Conservation (phyloP, 2,797 vertebrate genomes). For the Hyperoplus immaculatus region DNA sequence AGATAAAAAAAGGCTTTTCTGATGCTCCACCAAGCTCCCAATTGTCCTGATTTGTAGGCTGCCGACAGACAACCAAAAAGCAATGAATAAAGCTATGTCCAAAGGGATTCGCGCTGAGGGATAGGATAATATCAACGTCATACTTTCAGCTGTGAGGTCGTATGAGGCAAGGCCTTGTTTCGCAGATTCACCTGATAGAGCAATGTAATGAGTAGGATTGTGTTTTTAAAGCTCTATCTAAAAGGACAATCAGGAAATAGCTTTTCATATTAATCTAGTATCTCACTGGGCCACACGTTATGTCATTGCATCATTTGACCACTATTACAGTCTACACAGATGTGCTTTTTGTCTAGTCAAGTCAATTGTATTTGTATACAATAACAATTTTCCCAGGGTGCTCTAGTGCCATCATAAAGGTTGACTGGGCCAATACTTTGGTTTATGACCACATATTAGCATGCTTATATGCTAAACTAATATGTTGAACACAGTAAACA, state of each 20-base stretch:
- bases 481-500: not conserved
- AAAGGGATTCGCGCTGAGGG: conserved; percentile 35
- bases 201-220: conserved; percentile 16
- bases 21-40: not conserved
- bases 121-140: conserved; percentile 23
- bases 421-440: not conserved
- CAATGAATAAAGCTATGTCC: conserved; percentile 18
- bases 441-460: not conserved
- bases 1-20: not conserved
- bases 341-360: no score
- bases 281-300: conserved; percentile 5
- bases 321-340: not conserved
- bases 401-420: not conserved
- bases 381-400: no score
- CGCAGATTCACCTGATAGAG: conserved; percentile 39
- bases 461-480: no score
- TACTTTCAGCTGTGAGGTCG: conserved; percentile 30
- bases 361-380: no score
- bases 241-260: conserved; percentile 31
- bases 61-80: conserved; percentile 3
- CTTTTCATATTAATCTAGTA: conserved; percentile 9
- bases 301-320: conserved; percentile 13
- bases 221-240: conserved; percentile 32
- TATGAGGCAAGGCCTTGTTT: conserved; percentile 25
- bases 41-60: conserved; percentile 3